These are phyloP conservation scores for Phortica magna DNA, from an alignment of 2,888 invertebrate genomes.

Conservation along the genomic window DNA sequence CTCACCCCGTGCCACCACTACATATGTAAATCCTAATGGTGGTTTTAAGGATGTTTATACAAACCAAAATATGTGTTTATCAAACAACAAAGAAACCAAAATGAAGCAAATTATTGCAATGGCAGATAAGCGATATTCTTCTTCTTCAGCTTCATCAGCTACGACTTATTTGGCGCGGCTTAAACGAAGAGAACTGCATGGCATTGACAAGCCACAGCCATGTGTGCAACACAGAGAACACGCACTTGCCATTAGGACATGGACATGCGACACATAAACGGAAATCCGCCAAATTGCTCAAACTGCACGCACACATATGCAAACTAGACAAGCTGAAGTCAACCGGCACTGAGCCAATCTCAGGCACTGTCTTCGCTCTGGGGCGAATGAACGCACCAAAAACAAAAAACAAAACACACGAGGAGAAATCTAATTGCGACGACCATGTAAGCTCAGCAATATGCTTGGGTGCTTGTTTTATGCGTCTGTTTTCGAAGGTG, in stretches of 20 bases:
- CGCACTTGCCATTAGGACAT: neutral
- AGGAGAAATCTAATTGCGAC: constrained; percentile 1
- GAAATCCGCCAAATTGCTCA: constrained; percentile 14
- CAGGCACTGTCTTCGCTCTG: neutral
- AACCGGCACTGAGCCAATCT: neutral
- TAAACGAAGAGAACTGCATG: neutral
- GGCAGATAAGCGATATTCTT: too few relatives aligned
- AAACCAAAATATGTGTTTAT: too few relatives aligned
- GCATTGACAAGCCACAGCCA: neutral
- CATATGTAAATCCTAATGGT: too few relatives aligned
- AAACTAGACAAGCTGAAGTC: neutral
- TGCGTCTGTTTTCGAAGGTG: constrained; percentile 15
- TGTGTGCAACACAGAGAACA: neutral
- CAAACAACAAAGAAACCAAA: too few relatives aligned
- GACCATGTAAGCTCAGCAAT: neutral
- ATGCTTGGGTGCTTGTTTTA: neutral
- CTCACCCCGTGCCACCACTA: neutral
- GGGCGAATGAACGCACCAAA: neutral
- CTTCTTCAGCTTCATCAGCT: too few relatives aligned
- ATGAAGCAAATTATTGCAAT: too few relatives aligned
- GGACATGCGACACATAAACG: neutral
- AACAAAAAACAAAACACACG: neutral
- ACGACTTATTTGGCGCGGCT: too few relatives aligned
- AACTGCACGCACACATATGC: constrained; percentile 8
- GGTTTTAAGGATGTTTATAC: too few relatives aligned